Conservation (phyloP, 2,888 invertebrate species). For the Sepioteuthis lessoniana region DNA sequence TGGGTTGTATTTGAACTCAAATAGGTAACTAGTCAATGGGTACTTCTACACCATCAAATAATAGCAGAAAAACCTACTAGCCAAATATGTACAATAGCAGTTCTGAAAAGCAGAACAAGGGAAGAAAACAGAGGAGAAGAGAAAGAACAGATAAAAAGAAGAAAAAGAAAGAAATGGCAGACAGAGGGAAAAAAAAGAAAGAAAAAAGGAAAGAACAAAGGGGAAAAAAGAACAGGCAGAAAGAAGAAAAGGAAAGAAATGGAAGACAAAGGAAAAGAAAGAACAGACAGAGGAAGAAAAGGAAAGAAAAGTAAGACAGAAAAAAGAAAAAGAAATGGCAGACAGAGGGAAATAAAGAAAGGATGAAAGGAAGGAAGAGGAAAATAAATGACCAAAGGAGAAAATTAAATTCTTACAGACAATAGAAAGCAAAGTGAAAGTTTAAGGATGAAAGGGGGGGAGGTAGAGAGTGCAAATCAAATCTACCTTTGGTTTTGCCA, state of each 20-base stretch:
- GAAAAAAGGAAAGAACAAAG: background rate
- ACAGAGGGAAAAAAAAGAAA: background rate
- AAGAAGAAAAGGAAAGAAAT: background rate
- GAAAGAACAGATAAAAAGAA: no score
- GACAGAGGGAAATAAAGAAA: no score
- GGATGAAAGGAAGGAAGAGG: no score
- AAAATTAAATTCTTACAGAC: no score
- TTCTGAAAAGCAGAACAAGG: background rate
- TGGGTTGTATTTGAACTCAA: background rate
- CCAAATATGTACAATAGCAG: background rate
- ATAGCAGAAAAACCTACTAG: background rate
- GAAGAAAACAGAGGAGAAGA: no score
- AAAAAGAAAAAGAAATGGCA: no score
- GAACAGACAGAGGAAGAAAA: background rate
- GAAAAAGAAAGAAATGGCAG: no score
- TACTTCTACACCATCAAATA: no score
- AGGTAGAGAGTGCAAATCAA: background rate
- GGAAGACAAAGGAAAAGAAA: background rate
- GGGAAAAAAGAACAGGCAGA: background rate
- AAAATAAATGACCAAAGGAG: no score
- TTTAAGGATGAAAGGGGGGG: background rate
- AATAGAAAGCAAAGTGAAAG: no score
- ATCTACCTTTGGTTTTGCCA: background rate
- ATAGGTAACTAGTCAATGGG: background rate
- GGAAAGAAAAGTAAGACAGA: background rate